phyloP scores from a whole-genome alignment of 53 echinoderm and acorn worm genomes.

The Antedon mediterranea region DNA sequence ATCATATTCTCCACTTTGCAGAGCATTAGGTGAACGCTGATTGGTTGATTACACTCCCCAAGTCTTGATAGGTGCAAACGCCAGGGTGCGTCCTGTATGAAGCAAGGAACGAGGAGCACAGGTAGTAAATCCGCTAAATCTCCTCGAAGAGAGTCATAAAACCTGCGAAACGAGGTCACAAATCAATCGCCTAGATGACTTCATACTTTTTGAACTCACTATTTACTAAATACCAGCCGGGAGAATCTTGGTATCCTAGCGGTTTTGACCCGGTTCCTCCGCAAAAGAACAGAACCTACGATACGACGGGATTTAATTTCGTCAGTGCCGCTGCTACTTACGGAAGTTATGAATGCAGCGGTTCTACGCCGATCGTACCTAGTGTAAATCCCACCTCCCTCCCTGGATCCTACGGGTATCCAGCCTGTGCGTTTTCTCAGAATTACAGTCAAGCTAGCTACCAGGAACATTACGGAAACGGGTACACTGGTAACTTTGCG shows the following conservation, averaged over 20 bases:
- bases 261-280: slow-evolving; percentile 76
- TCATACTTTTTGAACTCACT: slow-evolving; percentile 99
- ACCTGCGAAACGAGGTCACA: slow-evolving; percentile 72
- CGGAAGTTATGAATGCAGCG: slow-evolving; percentile 37
- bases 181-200: slow-evolving; percentile 99
- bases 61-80: not conserved
- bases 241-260: slow-evolving; percentile 98
- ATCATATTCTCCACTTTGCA: not conserved
- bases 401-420: slow-evolving; percentile 38
- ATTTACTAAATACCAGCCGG: slow-evolving; percentile 96
- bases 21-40: not conserved
- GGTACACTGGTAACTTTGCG: slow-evolving; percentile 45
- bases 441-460: slow-evolving; percentile 29
- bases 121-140: slow-evolving; percentile 61
- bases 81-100: slow-evolving; percentile 1
- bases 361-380: slow-evolving; percentile 16
- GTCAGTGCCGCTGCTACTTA: slow-evolving; percentile 20
- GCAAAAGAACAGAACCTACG: slow-evolving; percentile 28
- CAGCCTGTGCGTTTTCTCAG: slow-evolving; percentile 49
- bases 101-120: not conserved
- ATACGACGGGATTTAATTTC: slow-evolving; percentile 39
- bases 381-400: slow-evolving; percentile 22
- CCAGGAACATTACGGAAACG: slow-evolving; percentile 42
- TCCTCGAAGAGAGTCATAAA: slow-evolving; percentile 41
- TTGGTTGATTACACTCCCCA: not conserved